These are phyloP conservation scores for Automeris io DNA, from an alignment of 2,888 invertebrate genomes.

Conservation along the genomic window DNA sequence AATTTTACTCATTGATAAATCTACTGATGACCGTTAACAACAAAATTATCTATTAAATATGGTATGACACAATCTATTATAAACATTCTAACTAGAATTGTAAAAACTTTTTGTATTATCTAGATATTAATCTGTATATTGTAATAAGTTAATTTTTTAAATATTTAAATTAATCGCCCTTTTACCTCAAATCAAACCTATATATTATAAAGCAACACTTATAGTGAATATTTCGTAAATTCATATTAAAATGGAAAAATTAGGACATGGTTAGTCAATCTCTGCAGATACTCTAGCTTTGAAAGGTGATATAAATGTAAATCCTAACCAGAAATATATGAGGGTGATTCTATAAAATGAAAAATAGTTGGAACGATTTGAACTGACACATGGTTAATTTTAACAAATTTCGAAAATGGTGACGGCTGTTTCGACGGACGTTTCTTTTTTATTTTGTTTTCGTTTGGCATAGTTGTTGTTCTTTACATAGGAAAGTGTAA, in stretches of 20 bases:
- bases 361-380: too few species aligned
- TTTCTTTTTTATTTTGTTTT: too few species aligned
- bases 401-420: too few species aligned
- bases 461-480: too few species aligned
- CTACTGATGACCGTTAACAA: conserved; percentile 65
- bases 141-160: conserved; percentile 60
- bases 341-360: too few species aligned
- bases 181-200: conserved; percentile 58
- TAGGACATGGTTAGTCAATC: conserved; percentile 33
- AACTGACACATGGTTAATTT: too few species aligned
- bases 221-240: conserved; percentile 40
- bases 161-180: conserved; percentile 62
- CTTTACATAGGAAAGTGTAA: too few species aligned
- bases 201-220: conserved; percentile 51
- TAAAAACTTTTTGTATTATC: conserved; percentile 39
- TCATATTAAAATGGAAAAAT: conserved; percentile 26
- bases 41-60: conserved; percentile 60
- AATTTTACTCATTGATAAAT: conserved; percentile 57
- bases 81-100: conserved; percentile 57
- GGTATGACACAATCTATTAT: conserved; percentile 49
- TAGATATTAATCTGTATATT: conserved; percentile 45
- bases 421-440: too few species aligned
- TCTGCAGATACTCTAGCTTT: too few species aligned
- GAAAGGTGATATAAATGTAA: too few species aligned
- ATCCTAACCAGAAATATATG: too few species aligned